Base-by-base conservation (phyloP, 2,113 vertebrate species). In the Clarias gariepinus region DNA sequence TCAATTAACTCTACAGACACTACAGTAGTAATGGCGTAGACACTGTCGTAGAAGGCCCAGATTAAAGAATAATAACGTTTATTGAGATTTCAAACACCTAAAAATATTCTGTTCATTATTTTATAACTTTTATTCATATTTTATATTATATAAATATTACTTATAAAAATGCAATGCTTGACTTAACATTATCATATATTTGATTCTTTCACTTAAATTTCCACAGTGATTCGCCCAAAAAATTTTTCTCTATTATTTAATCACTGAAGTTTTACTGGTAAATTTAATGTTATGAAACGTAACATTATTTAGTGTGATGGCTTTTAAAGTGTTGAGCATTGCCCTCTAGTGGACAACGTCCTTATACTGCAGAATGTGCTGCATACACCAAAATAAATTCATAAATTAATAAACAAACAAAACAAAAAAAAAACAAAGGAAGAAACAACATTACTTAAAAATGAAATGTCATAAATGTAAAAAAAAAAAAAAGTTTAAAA, bases 41-140 rank as follows among this genome's bases (percentile, higher is more conserved):
- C 28, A 12, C 36, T 36, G 36, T 36, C 64, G 33, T 28, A 33
- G 68, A 28, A 52, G 71, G 71, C 25, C 3, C 41, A 25, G 41
- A 74, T 74, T 11, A 74, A 74, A 74, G 25, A 53, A 25, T 77
- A 15, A 77, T 77, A 47, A 77, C 53, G 74, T 77, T 23, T 53
- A 55, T 77, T 25, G 5, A 1, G 74, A 77, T 47, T 47, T 47
- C 47, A 47, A 8, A 47, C 47, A 47, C 7, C 47, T 47, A 47
- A 47, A 47, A 47, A 7, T 47, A 47, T 47, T 8, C 47, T 47
- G 6, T 47, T 8, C 6, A 8, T 47, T 47, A 47, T 47, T 47
- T 8, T 7, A 47, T 47, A 47, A 47, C 47, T 47, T 8, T 36
- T 36, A 36, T 36, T 36, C 1, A 2, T 36, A 36, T 47, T 47